These are phyloP conservation scores for Apotomis capreana DNA, from an alignment of 2,888 invertebrate species.

Conservation along the genomic window DNA sequence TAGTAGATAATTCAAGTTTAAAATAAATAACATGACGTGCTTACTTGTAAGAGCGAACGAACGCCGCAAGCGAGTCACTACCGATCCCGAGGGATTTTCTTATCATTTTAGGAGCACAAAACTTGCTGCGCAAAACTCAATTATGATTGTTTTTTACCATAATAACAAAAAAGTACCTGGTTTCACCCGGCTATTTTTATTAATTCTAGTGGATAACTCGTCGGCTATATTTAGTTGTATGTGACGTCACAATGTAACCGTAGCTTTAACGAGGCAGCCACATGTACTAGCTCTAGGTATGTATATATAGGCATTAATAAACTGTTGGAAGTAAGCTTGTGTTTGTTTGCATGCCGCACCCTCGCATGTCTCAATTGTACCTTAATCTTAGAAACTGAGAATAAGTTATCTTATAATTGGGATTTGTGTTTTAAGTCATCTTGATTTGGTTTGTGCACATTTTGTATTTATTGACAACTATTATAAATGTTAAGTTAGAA, in stretches of 20 bases:
- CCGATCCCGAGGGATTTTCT: too few relatives aligned
- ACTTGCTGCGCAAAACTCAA: too few relatives aligned
- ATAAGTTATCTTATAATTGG: background rate
- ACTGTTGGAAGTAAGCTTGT: slow-evolving; percentile 53
- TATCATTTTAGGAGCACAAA: too few relatives aligned
- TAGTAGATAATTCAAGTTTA: too few relatives aligned
- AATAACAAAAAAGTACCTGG: too few relatives aligned
- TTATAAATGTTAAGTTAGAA: background rate
- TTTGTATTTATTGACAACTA: background rate
- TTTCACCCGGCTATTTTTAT: too few relatives aligned
- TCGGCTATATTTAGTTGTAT: slow-evolving; percentile 17
- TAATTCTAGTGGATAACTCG: background rate
- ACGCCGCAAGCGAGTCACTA: too few relatives aligned
- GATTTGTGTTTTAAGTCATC: background rate
- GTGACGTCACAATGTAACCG: slow-evolving; percentile 45
- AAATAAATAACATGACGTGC: too few relatives aligned
- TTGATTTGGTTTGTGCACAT: background rate
- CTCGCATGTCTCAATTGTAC: slow-evolving; percentile 31
- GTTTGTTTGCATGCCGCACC: slow-evolving; percentile 67
- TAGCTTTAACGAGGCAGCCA: slow-evolving; percentile 44
- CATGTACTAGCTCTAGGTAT: slow-evolving; percentile 28
- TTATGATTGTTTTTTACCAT: too few relatives aligned
- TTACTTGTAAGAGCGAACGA: too few relatives aligned
- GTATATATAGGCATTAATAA: slow-evolving; percentile 42
- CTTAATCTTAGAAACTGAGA: background rate